Percentiles rank a stretch among this genome's conserved stretches.
phyloP scores from a whole-genome alignment of 92 coral and sea anemone genomes.

The Palythoa grandis region DNA sequence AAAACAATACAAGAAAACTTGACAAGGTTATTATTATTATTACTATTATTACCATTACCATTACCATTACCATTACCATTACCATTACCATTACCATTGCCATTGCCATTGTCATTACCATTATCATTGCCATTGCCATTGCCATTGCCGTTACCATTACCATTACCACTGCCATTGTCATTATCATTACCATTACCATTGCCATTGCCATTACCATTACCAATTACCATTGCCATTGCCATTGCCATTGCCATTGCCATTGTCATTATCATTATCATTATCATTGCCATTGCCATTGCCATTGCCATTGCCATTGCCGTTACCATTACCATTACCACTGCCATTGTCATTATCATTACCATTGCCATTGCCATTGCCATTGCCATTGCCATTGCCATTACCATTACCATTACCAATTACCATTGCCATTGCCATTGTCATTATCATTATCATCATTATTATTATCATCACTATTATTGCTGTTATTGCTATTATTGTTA shows the following conservation, averaged over 20 bases:
- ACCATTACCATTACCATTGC: no score
- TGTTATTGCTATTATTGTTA: no score
- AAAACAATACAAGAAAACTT: no score
- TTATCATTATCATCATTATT: neutral
- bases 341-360: neutral
- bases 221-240: neutral
- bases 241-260: neutral
- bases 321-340: neutral
- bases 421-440: neutral
- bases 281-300: neutral
- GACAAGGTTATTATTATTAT: neutral
- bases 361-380: no score
- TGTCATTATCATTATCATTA: neutral
- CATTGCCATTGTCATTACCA: neutral
- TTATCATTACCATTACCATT: neutral
- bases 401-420: no score
- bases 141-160: no score
- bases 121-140: neutral
- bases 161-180: neutral
- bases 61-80: neutral
- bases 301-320: no score
- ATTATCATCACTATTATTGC: no score
- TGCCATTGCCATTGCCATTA: neutral
- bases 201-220: no score
- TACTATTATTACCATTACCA: neutral